Conservation (phyloP, 2,113 vertebrate genomes). For the Hirundichthys speculiger region DNA sequence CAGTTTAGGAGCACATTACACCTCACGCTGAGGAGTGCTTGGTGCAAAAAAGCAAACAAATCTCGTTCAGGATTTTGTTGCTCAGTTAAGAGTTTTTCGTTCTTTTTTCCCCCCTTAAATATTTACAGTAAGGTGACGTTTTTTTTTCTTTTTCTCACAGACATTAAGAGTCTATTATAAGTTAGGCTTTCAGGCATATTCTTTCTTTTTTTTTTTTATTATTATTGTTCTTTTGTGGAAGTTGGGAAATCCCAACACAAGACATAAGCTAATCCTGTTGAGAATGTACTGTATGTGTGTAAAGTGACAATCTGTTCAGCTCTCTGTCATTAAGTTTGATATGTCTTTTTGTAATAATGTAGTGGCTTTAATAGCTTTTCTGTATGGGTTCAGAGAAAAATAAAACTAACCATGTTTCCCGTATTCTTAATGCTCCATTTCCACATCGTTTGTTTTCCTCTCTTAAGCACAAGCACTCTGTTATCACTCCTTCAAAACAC, state of each 20-base stretch:
- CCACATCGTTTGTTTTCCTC: constrained; percentile 28
- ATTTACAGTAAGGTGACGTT: constrained; percentile 29
- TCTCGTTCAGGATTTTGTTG: constrained; percentile 49
- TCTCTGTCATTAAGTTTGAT: constrained; percentile 69
- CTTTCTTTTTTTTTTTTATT: constrained; percentile 23
- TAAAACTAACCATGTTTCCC: constrained; percentile 65
- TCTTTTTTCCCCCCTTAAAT: constrained; percentile 29
- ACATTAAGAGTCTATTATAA: constrained; percentile 50
- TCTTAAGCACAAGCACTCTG: constrained; percentile 57
- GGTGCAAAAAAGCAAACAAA: constrained; percentile 41
- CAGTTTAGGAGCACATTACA: constrained; percentile 40
- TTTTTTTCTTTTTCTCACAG: constrained; percentile 17
- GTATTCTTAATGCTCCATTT: constrained; percentile 48
- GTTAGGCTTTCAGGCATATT: constrained; percentile 49
- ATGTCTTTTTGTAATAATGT: constrained; percentile 71
- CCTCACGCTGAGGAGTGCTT: constrained; percentile 20
- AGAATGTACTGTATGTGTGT: constrained; percentile 80
- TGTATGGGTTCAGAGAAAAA: constrained; percentile 66
- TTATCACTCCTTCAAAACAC: too few species aligned
- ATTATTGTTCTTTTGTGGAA: constrained; percentile 62
- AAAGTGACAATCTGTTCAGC: constrained; percentile 74
- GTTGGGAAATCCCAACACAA: constrained; percentile 67
- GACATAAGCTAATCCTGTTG: constrained; percentile 77
- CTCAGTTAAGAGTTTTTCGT: constrained; percentile 37
- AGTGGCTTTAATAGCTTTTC: constrained; percentile 69